Base-by-base conservation (phyloP, 2,888 invertebrate genomes). In the Rotaria socialis region DNA sequence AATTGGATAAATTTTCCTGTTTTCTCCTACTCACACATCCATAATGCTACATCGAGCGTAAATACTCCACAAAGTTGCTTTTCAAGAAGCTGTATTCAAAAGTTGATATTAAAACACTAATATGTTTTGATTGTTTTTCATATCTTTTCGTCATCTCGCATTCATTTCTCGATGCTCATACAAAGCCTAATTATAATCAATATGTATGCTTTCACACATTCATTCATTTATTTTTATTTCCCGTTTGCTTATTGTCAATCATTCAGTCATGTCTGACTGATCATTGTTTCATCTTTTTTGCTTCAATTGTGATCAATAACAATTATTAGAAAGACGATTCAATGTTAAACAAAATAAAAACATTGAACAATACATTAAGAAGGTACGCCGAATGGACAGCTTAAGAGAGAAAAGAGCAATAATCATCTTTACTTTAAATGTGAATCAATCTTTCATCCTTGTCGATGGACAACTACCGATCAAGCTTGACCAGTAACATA, bases 391-490 rank as follows among this genome's bases (percentile, higher is more conserved):
- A 67, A 67, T 67, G 67, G 19, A 27, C 67, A 67, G 67, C 67
- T 67, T 67, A 35, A 67, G 67, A 67, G 67, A 67, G 67, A 67
- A 67, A 67, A 67, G 67, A 67, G 67, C 67, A 67, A 67, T 67
- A 67, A 67, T 67, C 67, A 67, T 67, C 67, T 67, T 67, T 67
- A 35, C 35, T 67, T 67, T 19, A 67, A 67, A 67, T 67, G 67
- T 67, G 67, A 67, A 67, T 67, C 67, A 67, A 67, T 67, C 67
- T 67, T 67, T 67, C 67, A 67, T 67, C 67, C 67, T 67, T 67
- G 67, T 67, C 67, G 67, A 35, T 67, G n/a, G 35, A 67, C 67
- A 67, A 67, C 67, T 67, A 67, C 35, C 67, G 67, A 67, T 67
- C 67, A 67, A 67, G 27, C 19, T 67, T 67, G 67, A 67, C 35